Percentiles rank a stretch among this genome's conserved stretches.
Evolutionary conservation across 2,888 invertebrate species (phyloP).

Genomic region (Eupithecia dodoneata): DNA sequence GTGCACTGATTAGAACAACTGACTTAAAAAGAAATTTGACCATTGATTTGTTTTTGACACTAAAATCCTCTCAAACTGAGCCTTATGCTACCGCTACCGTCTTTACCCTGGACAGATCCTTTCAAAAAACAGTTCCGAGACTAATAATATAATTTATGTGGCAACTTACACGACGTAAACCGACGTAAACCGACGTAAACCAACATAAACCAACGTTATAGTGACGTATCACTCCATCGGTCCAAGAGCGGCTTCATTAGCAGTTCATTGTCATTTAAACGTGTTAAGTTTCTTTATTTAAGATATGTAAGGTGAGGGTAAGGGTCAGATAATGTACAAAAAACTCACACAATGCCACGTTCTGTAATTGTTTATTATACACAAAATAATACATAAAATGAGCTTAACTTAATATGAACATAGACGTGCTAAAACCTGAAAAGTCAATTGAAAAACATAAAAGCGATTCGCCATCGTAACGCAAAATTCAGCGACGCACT

Average conservation of each 20-base stretch:
- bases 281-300: conserved; percentile 9
- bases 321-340: too few species aligned
- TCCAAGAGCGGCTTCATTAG: conserved; percentile 53
- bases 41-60: neutral
- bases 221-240: conserved; percentile 67
- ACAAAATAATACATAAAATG: too few species aligned
- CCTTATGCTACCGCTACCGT: conserved; percentile 21
- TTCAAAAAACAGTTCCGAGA: conserved; percentile 49
- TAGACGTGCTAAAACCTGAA: too few species aligned
- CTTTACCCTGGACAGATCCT: conserved; percentile 15
- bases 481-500: neutral
- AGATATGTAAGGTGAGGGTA: neutral
- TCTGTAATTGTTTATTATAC: too few species aligned
- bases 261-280: conserved; percentile 41
- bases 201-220: conserved; percentile 65
- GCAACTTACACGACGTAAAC: conserved; percentile 60
- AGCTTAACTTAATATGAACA: too few species aligned
- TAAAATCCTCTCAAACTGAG: neutral
- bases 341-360: too few species aligned
- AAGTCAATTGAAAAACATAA: neutral
- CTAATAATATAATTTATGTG: conserved; percentile 66
- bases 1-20: neutral
- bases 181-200: conserved; percentile 62
- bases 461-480: neutral
- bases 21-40: neutral